These are phyloP conservation scores for Fragum whitleyi DNA, from an alignment of 2,888 invertebrate genomes.

Conservation along the genomic window DNA sequence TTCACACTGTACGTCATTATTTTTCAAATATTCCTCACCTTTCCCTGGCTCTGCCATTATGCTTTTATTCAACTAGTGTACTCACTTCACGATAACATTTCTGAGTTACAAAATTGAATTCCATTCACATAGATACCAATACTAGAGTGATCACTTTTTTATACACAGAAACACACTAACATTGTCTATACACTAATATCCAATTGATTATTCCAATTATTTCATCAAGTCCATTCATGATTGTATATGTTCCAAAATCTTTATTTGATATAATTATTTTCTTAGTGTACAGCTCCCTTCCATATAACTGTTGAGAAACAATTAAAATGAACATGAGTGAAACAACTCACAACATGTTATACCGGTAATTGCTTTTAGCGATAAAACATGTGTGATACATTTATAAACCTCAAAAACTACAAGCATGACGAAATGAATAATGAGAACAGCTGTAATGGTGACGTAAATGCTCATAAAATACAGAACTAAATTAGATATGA, in stretches of 20 bases:
- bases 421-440: constrained; percentile 2
- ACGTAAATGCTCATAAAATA: not conserved
- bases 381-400: not conserved
- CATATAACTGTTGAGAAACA: too few species aligned
- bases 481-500: not conserved
- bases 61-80: too few species aligned
- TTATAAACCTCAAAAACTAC: not conserved
- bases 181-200: not conserved
- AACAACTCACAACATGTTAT: too few species aligned
- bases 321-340: too few species aligned
- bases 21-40: not conserved
- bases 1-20: not conserved
- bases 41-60: not conserved
- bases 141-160: not conserved
- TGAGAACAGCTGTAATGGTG: constrained; percentile 3
- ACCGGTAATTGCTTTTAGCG: too few species aligned
- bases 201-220: not conserved
- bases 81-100: too few species aligned
- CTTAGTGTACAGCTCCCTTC: too few species aligned
- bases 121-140: not conserved
- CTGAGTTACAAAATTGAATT: not conserved
- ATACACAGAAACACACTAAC: not conserved
- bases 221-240: not conserved
- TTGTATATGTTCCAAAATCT: not conserved
- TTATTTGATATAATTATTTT: not conserved